These are phyloP conservation scores for Seira ritae DNA, from an alignment of 2,888 invertebrate genomes.

Conservation along the genomic window DNA sequence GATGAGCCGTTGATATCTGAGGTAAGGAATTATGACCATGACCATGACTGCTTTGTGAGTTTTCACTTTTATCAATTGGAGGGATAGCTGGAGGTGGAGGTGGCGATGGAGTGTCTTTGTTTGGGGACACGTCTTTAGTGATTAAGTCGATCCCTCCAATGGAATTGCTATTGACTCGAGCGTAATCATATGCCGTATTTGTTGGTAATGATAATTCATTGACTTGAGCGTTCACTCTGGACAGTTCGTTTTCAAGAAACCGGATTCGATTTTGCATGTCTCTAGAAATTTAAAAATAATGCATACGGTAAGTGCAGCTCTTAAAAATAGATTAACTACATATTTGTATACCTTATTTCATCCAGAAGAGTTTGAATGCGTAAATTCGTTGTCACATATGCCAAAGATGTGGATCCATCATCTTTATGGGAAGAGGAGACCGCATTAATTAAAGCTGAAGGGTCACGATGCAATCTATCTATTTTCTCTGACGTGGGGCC, in stretches of 20 bases:
- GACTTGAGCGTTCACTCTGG: slow-evolving; percentile 41
- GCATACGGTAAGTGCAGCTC: background rate
- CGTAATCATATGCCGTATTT: slow-evolving; percentile 29
- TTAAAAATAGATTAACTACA: too few species aligned
- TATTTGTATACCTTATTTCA: slow-evolving; percentile 29
- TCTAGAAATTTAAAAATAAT: background rate
- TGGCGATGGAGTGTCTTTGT: background rate
- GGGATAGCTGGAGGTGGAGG: background rate
- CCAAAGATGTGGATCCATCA: slow-evolving; percentile 20
- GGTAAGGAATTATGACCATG: background rate
- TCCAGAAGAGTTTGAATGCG: slow-evolving; percentile 44
- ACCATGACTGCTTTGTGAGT: background rate
- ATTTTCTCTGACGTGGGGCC: background rate
- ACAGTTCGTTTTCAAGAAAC: slow-evolving; percentile 38
- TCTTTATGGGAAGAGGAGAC: slow-evolving; percentile 11
- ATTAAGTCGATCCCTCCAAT: too few species aligned
- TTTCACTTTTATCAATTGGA: background rate
- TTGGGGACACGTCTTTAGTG: background rate
- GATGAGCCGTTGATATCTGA: slow-evolving; percentile 25
- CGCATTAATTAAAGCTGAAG: slow-evolving; percentile 33
- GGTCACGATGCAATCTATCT: slow-evolving; percentile 36
- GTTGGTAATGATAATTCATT: slow-evolving; percentile 29
- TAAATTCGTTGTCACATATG: slow-evolving; percentile 22
- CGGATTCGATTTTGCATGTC: slow-evolving; percentile 51
- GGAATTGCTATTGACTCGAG: too few species aligned